Percentiles rank a stretch among this genome's conserved stretches.
phyloP scores from a whole-genome alignment of 2,888 invertebrate genomes.

The Coremacera marginata region DNA sequence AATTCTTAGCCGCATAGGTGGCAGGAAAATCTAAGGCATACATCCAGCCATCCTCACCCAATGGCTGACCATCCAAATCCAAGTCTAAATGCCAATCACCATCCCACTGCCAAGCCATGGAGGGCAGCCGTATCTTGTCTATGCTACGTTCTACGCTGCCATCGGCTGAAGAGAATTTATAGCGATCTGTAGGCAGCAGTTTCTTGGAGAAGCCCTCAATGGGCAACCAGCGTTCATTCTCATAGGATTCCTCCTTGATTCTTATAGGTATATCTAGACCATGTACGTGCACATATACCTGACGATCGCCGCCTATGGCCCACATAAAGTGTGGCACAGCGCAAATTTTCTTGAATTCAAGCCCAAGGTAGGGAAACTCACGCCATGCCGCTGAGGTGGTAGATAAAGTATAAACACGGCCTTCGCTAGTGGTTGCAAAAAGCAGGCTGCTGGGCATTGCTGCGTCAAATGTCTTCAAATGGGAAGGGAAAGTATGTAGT shows the following conservation, averaged over 20 bases:
- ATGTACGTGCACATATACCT: conserved; percentile 92
- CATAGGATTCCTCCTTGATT: conserved; percentile 90
- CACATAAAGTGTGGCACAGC: conserved; percentile 88
- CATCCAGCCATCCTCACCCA: conserved; percentile 93
- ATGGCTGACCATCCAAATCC: conserved; percentile 85
- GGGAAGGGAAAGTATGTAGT: not conserved
- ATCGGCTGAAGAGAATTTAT: conserved; percentile 86
- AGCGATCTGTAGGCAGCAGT: conserved; percentile 88
- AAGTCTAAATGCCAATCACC: conserved; percentile 92
- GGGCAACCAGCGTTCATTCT: conserved; percentile 95
- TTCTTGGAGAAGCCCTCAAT: conserved; percentile 87
- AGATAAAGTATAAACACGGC: conserved; percentile 86
- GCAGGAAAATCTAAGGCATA: conserved; percentile 94
- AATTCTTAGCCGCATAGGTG: conserved; percentile 82
- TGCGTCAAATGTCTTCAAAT: not conserved
- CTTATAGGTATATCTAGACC: conserved; percentile 91
- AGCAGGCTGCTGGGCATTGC: conserved; percentile 80
- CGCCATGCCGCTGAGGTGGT: conserved; percentile 87
- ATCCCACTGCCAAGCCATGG: conserved; percentile 98
- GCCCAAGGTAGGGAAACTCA: conserved; percentile 85
- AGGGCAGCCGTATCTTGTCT: conserved; percentile 86
- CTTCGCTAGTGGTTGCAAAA: conserved; percentile 89
- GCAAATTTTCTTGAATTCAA: conserved; percentile 90
- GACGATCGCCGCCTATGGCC: conserved; percentile 94
- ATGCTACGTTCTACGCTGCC: conserved; percentile 83